phyloP scores from a whole-genome alignment of 2,797 vertebrate genomes.

The Lophius americanus region DNA sequence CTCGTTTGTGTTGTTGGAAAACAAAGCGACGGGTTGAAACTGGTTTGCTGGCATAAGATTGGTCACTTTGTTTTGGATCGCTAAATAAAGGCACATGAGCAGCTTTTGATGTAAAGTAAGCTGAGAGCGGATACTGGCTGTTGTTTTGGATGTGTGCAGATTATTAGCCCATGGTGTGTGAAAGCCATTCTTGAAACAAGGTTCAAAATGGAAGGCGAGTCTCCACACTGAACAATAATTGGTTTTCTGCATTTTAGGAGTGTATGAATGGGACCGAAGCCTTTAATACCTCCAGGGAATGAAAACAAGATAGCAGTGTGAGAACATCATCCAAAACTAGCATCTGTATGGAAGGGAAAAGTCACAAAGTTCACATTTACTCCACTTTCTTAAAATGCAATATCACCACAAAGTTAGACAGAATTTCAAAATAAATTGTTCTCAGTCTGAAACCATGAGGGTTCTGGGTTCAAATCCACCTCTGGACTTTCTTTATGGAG shows the following conservation, averaged over 20 bases:
- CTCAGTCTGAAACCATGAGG: too few relatives aligned
- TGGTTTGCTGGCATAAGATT: too few relatives aligned
- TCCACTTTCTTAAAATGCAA: neutral
- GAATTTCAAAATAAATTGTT: too few relatives aligned
- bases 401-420: neutral
- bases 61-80: too few relatives aligned
- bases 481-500: too few relatives aligned
- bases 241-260: slow-evolving; percentile 41
- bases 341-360: slow-evolving; percentile 15
- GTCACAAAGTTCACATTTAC: slow-evolving; percentile 5
- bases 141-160: too few relatives aligned
- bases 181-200: neutral
- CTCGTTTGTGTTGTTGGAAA: too few relatives aligned
- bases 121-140: too few relatives aligned
- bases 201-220: slow-evolving; percentile 21
- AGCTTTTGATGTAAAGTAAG: too few relatives aligned
- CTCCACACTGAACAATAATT: slow-evolving; percentile 24
- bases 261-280: slow-evolving; percentile 35
- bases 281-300: slow-evolving; percentile 28
- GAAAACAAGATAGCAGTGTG: slow-evolving; percentile 47
- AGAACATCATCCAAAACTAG: slow-evolving; percentile 14
- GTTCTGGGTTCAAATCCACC: too few relatives aligned
- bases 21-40: too few relatives aligned
- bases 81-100: too few relatives aligned
- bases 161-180: neutral